Percentiles rank a stretch among this genome's conserved stretches.
Evolutionary conservation across 2,888 invertebrate species (phyloP).

Genomic region (Pandemis corylana): DNA sequence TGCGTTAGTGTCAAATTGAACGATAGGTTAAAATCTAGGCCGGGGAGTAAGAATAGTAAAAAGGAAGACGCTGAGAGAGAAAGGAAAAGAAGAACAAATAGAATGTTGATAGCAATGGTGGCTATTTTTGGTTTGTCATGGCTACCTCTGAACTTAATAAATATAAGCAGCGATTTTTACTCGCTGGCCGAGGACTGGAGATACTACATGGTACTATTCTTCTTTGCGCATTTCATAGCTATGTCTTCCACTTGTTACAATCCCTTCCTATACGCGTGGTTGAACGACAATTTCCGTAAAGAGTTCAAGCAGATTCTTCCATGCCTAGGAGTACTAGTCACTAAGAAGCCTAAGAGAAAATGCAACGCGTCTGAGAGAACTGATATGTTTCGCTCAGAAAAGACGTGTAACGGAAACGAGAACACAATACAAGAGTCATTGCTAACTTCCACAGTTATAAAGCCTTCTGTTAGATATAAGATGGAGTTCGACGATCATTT

Average conservation of each 20-base stretch:
- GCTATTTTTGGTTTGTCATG: slow-evolving; percentile 95
- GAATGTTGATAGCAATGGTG: slow-evolving; percentile 97
- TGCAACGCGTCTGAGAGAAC: slow-evolving; percentile 77
- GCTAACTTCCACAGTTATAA: slow-evolving; percentile 74
- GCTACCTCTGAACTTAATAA: slow-evolving; percentile 92
- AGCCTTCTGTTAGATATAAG: slow-evolving; percentile 77
- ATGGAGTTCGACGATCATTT: slow-evolving; percentile 73
- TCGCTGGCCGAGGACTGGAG: slow-evolving; percentile 86
- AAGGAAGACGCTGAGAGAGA: slow-evolving; percentile 92
- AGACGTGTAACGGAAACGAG: slow-evolving; percentile 81
- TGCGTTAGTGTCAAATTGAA: slow-evolving; percentile 91
- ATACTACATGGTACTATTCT: slow-evolving; percentile 91
- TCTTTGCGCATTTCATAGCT: slow-evolving; percentile 93
- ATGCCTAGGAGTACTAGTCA: slow-evolving; percentile 83
- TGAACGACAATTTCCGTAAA: slow-evolving; percentile 97
- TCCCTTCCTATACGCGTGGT: slow-evolving; percentile 97
- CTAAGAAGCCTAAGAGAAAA: slow-evolving; percentile 71
- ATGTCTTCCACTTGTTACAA: slow-evolving; percentile 98
- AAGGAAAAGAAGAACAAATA: slow-evolving; percentile 92
- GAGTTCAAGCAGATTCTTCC: slow-evolving; percentile 92
- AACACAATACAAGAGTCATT: slow-evolving; percentile 76
- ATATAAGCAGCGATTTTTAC: slow-evolving; percentile 89
- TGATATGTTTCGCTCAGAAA: slow-evolving; percentile 77
- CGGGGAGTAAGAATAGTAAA: slow-evolving; percentile 89
- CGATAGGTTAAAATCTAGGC: slow-evolving; percentile 89